Evolutionary conservation across 1,140 invertebrate genomes (phyloP), one percentile per base, ranked within the genome.

Genomic region (Babylonia areolata): DNA sequence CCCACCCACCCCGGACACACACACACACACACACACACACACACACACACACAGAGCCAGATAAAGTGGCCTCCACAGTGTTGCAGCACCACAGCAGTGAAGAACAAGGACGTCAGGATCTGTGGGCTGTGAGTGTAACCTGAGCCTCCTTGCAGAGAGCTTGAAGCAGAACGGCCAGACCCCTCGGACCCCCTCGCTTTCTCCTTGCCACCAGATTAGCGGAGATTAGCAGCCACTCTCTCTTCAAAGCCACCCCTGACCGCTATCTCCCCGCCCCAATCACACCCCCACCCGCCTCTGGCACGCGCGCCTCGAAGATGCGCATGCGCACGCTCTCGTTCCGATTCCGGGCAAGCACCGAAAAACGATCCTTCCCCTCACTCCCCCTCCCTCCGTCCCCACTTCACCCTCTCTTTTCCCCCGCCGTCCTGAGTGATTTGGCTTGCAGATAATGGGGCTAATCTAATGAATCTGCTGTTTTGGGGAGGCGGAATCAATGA

Each of bases 391-490:
- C n/a, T n/a, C n/a, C n/a, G n/a, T n/a, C n/a, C n/a, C n/a, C n/a
- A n/a, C 28, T 40, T 23, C 15, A 37, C 71, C 11, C n/a, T 35
- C 37, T 77, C 75, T 39, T 64, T 64, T 64, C 28, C 20, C 9
- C 20, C 9, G 75, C 17, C 71, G 71, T 6, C 71, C 15, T 23
- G 75, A 80, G 78, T 33, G 78, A 58, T 80, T 35, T 80, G 23
- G 42, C 78, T 80, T 54, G 46, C 42, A 80, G 46, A 80, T 80
- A 84, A 69, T 84, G 69, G 82, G 35, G 39, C 82, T 84, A 84
- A 84, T 84, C 69, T 42, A 75, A 84, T 84, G 82, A 84, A 84
- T 39, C 69, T 69, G 69, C 20, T 75, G 82, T 84, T 84, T 84
- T 84, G 58, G 12, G 58, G 17, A 28, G 82, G 35, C 40, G 69